phyloP scores from a whole-genome alignment of 2,113 vertebrate genomes.

The Orcinus orca region DNA sequence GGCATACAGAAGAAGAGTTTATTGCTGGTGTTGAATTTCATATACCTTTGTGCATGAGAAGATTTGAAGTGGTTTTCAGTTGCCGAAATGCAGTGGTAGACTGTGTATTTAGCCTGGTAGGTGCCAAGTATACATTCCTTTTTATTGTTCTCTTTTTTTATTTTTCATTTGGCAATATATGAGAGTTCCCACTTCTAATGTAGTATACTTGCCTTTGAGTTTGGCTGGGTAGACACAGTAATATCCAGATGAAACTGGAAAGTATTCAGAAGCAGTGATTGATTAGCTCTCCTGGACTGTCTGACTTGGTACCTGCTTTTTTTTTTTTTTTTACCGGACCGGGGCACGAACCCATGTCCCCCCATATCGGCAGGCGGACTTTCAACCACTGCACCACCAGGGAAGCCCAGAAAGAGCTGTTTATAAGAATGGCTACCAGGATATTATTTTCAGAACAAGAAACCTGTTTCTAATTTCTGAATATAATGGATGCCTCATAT shows the following conservation, averaged over 20 bases:
- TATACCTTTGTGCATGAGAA: not conserved
- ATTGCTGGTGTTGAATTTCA: not conserved
- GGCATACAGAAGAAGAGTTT: not conserved
- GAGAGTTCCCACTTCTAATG: not conserved
- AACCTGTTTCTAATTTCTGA: conserved; percentile 51
- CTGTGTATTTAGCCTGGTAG: not conserved
- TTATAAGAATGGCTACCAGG: conserved; percentile 42
- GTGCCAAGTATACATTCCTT: not conserved
- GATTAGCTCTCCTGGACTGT: not conserved
- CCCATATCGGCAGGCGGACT: too few species aligned
- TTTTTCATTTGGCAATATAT: not conserved
- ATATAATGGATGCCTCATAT: not conserved
- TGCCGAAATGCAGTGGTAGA: not conserved
- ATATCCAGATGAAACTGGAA: not conserved
- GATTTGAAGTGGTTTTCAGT: not conserved
- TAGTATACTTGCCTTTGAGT: not conserved
- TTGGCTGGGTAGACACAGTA: not conserved
- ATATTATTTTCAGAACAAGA: conserved; percentile 50
- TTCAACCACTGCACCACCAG: too few species aligned
- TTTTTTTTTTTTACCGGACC: not conserved
- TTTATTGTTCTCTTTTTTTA: not conserved
- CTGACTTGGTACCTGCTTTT: not conserved
- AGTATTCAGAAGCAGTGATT: not conserved
- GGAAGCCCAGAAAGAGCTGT: conserved; percentile 35
- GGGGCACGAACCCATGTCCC: too few species aligned